Percentiles rank a stretch among this genome's conserved stretches.
phyloP scores from a whole-genome alignment of 30 jellyfish, hydroid and myxozoan genomes.

The Pelagia noctiluca region DNA sequence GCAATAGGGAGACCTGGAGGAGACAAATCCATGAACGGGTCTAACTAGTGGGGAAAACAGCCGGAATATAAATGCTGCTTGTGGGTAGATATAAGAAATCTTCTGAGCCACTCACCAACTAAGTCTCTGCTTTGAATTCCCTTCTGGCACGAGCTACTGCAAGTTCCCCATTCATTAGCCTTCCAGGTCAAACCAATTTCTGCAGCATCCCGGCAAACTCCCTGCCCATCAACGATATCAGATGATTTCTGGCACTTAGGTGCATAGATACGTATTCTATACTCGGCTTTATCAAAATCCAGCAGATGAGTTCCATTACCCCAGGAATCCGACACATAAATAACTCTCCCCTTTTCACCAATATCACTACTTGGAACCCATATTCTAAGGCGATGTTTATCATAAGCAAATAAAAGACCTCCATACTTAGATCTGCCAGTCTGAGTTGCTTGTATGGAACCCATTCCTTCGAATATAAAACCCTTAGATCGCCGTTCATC shows the following conservation, averaged over 20 bases:
- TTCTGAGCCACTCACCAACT: constrained; percentile 38
- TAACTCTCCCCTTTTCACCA: constrained; percentile 61
- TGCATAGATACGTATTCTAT: constrained; percentile 81
- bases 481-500: constrained; percentile 31
- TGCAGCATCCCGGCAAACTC: constrained; percentile 75
- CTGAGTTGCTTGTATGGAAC: constrained; percentile 85
- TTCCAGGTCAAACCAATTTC: constrained; percentile 73
- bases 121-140: constrained; percentile 69
- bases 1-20: no score
- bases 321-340: constrained; percentile 88
- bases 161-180: constrained; percentile 79
- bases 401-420: constrained; percentile 91
- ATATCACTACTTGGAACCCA: constrained; percentile 95
- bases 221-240: constrained; percentile 87
- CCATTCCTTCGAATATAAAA: constrained; percentile 86
- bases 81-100: no score
- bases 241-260: constrained; percentile 54
- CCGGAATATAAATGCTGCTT: no score
- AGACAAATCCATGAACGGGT: no score
- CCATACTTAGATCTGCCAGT: constrained; percentile 71
- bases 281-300: constrained; percentile 62
- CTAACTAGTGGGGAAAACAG: no score
- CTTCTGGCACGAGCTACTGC: constrained; percentile 82
- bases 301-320: constrained; percentile 70
- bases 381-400: constrained; percentile 65